Conservation (phyloP, 64 coral and sea anemone species). For the Catalaphyllia jardinei region DNA sequence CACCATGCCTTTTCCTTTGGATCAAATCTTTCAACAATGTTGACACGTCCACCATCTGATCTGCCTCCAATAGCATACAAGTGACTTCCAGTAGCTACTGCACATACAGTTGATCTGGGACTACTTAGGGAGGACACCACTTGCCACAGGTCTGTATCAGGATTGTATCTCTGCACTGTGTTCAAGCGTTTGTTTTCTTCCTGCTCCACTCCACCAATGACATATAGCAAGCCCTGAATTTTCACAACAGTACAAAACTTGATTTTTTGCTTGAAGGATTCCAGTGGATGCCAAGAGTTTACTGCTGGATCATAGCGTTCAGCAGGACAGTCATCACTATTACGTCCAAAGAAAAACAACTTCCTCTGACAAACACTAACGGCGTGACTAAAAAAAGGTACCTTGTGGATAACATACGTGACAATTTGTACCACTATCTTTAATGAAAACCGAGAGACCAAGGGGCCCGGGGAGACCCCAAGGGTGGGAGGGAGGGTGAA, state of each 20-base stretch:
- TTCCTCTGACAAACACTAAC: background rate
- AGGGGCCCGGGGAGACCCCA: too few species aligned
- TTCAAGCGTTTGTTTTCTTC: too few species aligned
- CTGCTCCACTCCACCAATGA: constrained; percentile 41
- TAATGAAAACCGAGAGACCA: too few species aligned
- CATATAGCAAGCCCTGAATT: constrained; percentile 22
- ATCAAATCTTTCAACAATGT: constrained; percentile 63
- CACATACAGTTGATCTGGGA: constrained; percentile 55
- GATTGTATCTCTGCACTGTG: constrained; percentile 31
- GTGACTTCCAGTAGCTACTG: constrained; percentile 48
- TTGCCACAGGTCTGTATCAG: constrained; percentile 41
- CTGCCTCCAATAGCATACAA: constrained; percentile 64
- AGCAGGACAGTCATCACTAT: too few species aligned
- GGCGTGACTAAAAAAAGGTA: background rate
- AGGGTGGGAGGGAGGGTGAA: too few species aligned
- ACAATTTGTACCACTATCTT: constrained; percentile 36
- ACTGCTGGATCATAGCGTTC: too few species aligned
- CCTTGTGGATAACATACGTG: background rate
- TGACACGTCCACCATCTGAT: background rate
- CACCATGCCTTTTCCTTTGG: constrained; percentile 48
- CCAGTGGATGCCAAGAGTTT: too few species aligned
- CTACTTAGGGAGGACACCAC: constrained; percentile 16
- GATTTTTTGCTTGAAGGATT: too few species aligned
- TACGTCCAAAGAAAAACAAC: constrained; percentile 18
- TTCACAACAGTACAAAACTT: background rate